These are phyloP conservation scores for Ecdyonurus torrentis DNA, from an alignment of 2,888 invertebrate species.

Conservation along the genomic window DNA sequence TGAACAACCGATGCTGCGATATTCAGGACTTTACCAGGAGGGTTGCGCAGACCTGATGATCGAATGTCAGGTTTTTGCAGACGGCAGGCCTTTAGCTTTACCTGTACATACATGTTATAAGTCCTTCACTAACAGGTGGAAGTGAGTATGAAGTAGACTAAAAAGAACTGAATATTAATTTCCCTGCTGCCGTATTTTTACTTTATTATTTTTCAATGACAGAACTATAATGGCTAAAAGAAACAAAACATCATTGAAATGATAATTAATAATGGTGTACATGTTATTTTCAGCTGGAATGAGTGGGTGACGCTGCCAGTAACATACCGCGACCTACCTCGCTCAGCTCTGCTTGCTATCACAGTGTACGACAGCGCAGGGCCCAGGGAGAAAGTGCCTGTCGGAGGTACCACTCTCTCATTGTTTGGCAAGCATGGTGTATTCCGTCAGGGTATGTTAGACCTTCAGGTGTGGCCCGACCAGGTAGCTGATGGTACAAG, in stretches of 20 bases:
- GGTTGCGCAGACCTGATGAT: conserved; percentile 70
- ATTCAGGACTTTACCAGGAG: conserved; percentile 73
- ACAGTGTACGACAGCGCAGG: conserved; percentile 87
- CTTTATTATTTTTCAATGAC: conserved; percentile 1
- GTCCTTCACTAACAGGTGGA: conserved; percentile 82
- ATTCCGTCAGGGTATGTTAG: conserved; percentile 73
- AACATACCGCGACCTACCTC: conserved; percentile 77
- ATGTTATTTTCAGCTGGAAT: conserved; percentile 61
- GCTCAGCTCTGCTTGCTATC: conserved; percentile 69
- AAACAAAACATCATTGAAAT: background rate
- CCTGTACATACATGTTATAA: conserved; percentile 85
- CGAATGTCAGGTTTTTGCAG: conserved; percentile 66
- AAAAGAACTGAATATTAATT: conserved; percentile 2
- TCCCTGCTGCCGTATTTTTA: conserved; percentile 6
- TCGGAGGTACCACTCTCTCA: conserved; percentile 85
- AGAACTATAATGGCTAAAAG: background rate
- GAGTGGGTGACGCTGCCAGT: conserved; percentile 90
- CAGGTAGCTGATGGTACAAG: conserved; percentile 58
- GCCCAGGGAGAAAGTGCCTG: conserved; percentile 61
- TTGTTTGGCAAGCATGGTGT: conserved; percentile 91
- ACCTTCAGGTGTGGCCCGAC: conserved; percentile 79
- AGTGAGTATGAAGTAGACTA: conserved; percentile 45
- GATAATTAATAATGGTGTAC: background rate
- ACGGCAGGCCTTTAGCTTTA: conserved; percentile 63
- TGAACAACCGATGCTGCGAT: conserved; percentile 75